A percentile compares a stretch with the other conserved stretches of the same genome.
Evolutionary conservation across 2,113 vertebrate species (phyloP).

Genomic region (Bubalus kerabau): DNA sequence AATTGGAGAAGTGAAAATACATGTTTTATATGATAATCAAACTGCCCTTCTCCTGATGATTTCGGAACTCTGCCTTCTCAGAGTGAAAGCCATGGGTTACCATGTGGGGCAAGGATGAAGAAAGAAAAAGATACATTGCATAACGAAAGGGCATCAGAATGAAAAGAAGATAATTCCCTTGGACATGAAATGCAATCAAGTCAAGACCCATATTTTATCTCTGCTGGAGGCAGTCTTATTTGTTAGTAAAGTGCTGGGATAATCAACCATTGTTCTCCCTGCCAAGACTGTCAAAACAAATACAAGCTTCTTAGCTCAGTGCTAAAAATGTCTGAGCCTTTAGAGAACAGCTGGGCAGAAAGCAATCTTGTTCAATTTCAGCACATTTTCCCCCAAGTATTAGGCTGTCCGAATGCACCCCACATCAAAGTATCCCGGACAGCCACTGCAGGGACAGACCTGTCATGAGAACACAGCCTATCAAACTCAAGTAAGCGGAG

Average conservation of each 20-base stretch:
- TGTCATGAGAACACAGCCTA: conserved; percentile 46
- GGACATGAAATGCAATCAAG: conserved; percentile 65
- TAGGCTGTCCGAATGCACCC: conserved; percentile 52
- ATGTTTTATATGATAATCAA: conserved; percentile 33
- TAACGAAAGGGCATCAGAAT: conserved; percentile 52
- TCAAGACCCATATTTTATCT: conserved; percentile 69
- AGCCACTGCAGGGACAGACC: conserved; percentile 26
- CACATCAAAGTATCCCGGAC: conserved; percentile 55
- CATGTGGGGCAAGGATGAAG: neutral
- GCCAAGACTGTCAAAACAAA: conserved; percentile 69
- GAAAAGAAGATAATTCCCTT: conserved; percentile 72
- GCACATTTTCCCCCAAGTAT: conserved; percentile 43
- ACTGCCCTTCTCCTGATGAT: neutral
- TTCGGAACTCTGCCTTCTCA: neutral
- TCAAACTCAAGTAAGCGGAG: conserved; percentile 50
- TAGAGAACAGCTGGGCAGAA: conserved; percentile 58
- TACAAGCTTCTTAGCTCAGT: conserved; percentile 51
- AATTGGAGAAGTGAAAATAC: conserved; percentile 33
- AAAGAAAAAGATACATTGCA: conserved; percentile 25
- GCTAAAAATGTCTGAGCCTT: conserved; percentile 62
- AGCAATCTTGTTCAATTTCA: conserved; percentile 66
- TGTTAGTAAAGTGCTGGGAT: conserved; percentile 65
- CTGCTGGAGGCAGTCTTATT: conserved; percentile 65
- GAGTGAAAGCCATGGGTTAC: neutral
- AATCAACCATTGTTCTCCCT: conserved; percentile 70